These are phyloP conservation scores for Phrynosoma blainvillii DNA, from an alignment of 2,113 vertebrate genomes.

Conservation along the genomic window DNA sequence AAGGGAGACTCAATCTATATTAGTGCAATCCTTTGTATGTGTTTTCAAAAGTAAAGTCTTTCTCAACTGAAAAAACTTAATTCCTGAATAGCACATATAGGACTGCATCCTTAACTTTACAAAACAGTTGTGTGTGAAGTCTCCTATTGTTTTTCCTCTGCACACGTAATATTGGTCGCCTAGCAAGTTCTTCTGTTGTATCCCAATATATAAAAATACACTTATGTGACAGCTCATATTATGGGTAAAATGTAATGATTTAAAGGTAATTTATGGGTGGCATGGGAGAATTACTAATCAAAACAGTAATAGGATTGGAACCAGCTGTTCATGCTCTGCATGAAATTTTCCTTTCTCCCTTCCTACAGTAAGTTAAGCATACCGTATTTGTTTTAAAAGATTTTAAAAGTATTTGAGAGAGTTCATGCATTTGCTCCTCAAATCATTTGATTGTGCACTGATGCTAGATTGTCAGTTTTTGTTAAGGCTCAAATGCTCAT, in stretches of 20 bases:
- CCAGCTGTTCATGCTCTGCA: conserved; percentile 73
- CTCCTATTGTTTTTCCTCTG: conserved; percentile 40
- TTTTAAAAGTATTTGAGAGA: neutral
- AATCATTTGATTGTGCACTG: conserved; percentile 2
- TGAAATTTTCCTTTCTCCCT: conserved; percentile 79
- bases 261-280: conserved; percentile 72
- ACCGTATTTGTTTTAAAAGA: conserved; percentile 59
- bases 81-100: neutral
- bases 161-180: conserved; percentile 44
- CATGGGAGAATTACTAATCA: conserved; percentile 73
- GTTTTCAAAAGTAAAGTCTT: neutral
- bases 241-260: conserved; percentile 62
- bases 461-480: neutral
- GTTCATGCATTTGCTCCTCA: conserved; percentile 25
- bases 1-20: neutral
- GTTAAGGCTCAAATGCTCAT: neutral
- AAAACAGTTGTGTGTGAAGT: neutral
- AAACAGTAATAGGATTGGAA: conserved; percentile 75
- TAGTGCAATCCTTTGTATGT: neutral
- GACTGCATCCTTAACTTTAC: neutral
- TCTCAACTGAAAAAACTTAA: neutral
- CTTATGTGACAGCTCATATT: conserved; percentile 43
- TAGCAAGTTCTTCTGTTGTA: conserved; percentile 56
- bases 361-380: conserved; percentile 72
- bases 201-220: conserved; percentile 64